Base-by-base conservation (phyloP, 2,797 vertebrate genomes). In the Momotus momota region DNA sequence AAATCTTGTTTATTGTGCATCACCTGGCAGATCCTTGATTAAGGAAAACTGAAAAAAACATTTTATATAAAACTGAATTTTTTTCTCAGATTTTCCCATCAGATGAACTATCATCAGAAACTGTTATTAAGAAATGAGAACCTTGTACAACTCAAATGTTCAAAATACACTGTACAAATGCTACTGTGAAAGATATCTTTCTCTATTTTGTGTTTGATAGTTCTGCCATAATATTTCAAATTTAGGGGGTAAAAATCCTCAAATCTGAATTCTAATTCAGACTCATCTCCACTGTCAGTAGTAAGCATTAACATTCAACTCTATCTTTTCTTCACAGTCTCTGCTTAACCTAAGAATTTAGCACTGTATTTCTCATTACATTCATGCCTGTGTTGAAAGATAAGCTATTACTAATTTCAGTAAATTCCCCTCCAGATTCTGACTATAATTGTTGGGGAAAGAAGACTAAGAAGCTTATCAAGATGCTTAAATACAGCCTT, bases 401-500 rank as follows among this genome's bases (percentile, higher is more conserved):
- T 27, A n/a, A 83, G 25, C 17, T 65, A 54, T 31, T 46, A 93
- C 38, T 51, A 72, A 64, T 86, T 66, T 65, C 61, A 65, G 45
- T 12, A 58, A 93, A 71, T 82, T 74, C 10, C 26, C 51, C 31
- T 78, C 51, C 61, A 71, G 95, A 70, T 91, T 86, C 22, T 67
- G 54, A 91, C 21, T 62, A 2, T 8, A 57, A 31, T 27, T 83
- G 87, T 55, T 55, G 5, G 41, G 8, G 25, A 9, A 70, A 90
- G 40, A 90, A 78, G 5, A 52, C 64, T 38, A 83, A 31, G 70
- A 29, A 60, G 41, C 41, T 45, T 81, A 75, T 57, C 18, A 81
- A 72, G 23, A 90, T 60, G 58, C 49, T 72, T 81, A 94, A 88
- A 90, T 75, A 90, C 31, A 81, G 83, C 61, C 60, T 94, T 66